Evolutionary conservation across 2,888 invertebrate genomes (phyloP).

Genomic region (Campoletis raptor): DNA sequence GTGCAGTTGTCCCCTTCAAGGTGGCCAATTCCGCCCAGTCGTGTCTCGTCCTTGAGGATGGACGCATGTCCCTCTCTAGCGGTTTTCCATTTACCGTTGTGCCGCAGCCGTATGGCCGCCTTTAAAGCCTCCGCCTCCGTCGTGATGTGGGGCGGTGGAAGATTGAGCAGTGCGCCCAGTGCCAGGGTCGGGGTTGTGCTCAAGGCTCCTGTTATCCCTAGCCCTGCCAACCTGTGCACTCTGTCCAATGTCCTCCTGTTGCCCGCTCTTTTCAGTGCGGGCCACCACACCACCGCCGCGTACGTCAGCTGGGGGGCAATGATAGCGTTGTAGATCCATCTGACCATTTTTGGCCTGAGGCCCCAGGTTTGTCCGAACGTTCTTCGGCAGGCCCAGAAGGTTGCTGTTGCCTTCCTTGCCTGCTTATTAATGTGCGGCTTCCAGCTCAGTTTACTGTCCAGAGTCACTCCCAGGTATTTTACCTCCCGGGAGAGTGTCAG

Average conservation of each 20-base stretch:
- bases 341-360: conserved; percentile 60
- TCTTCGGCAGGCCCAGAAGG: not conserved
- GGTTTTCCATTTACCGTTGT: conserved; percentile 12
- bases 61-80: not conserved
- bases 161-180: too few relatives aligned
- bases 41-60: not conserved
- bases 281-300: too few relatives aligned
- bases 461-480: too few relatives aligned
- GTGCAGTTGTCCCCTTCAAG: conserved; percentile 13
- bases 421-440: too few relatives aligned
- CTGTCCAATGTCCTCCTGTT: conserved; percentile 6
- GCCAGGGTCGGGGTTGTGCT: too few relatives aligned
- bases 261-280: conserved; percentile 4
- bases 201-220: conserved; percentile 62
- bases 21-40: not conserved
- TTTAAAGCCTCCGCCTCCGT: not conserved
- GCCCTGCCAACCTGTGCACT: conserved; percentile 47
- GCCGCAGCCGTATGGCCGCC: not conserved
- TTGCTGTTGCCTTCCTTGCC: too few relatives aligned
- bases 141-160: too few relatives aligned
- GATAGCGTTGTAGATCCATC: conserved; percentile 66
- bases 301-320: conserved; percentile 55
- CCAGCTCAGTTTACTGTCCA: too few relatives aligned
- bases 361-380: conserved; percentile 40
- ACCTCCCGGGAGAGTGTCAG: too few relatives aligned